Conservation (phyloP, 2,888 invertebrate genomes). For the Listrodromus nycthemerus region DNA sequence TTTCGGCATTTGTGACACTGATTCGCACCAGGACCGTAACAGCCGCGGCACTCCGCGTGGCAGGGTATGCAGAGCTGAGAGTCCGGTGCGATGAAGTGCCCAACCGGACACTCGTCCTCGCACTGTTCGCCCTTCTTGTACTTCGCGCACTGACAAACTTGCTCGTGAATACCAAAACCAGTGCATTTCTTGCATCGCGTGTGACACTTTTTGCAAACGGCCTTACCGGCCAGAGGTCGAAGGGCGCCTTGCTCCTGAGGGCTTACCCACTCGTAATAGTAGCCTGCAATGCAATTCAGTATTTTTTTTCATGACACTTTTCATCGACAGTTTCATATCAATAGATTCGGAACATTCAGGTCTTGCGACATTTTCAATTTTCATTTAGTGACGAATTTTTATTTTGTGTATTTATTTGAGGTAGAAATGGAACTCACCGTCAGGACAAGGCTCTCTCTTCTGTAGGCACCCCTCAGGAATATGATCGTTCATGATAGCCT, state of each 20-base stretch:
- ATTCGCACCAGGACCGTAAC: constrained; percentile 90
- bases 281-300: constrained; percentile 85
- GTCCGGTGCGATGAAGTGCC: constrained; percentile 92
- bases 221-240: constrained; percentile 92
- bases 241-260: constrained; percentile 90
- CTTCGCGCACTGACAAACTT: constrained; percentile 94
- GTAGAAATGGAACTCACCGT: constrained; percentile 85
- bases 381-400: too few species aligned
- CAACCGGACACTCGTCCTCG: constrained; percentile 94
- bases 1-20: constrained; percentile 93
- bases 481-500: constrained; percentile 93
- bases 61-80: constrained; percentile 91
- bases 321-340: not conserved
- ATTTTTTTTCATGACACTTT: too few species aligned
- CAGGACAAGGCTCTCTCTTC: constrained; percentile 93
- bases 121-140: constrained; percentile 96
- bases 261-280: constrained; percentile 94
- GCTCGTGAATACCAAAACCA: constrained; percentile 94
- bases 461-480: constrained; percentile 91
- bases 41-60: constrained; percentile 93
- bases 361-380: too few species aligned
- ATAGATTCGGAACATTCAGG: too few species aligned
- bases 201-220: constrained; percentile 96
- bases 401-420: not conserved
- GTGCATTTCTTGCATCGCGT: constrained; percentile 95